Evolutionary conservation across 2,113 vertebrate species (phyloP).

Genomic region (Hassar affinis): DNA sequence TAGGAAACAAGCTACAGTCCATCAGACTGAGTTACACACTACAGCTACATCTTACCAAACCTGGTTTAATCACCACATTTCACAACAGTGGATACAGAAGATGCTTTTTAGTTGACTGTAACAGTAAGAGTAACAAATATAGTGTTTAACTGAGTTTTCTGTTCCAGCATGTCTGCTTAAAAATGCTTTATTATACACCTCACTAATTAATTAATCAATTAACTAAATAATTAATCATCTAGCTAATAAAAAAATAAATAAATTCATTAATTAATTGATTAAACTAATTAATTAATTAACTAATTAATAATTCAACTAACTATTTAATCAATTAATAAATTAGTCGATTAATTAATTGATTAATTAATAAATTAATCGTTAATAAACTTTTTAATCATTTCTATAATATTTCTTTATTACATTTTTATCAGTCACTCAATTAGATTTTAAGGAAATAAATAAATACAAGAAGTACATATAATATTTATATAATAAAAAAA

Average conservation of each 20-base stretch:
- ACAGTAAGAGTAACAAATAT: no score
- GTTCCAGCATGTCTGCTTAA: background rate
- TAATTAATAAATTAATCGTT: no score
- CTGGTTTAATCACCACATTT: background rate
- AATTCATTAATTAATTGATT: no score
- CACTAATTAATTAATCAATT: background rate
- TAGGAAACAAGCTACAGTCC: background rate
- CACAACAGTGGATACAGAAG: background rate
- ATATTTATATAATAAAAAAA: background rate
- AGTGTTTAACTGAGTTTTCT: background rate
- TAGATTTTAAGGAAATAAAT: background rate
- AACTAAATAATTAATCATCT: no score
- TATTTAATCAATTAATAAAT: no score
- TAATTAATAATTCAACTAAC: no score
- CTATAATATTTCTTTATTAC: background rate
- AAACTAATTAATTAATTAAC: no score
- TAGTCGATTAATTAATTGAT: no score
- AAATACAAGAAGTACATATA: background rate
- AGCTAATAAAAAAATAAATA: no score
- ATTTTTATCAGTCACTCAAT: background rate
- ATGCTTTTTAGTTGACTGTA: no score
- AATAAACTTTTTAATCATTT: no score
- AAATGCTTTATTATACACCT: background rate
- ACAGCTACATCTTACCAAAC: background rate
- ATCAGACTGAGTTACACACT: background rate